Base-by-base conservation (phyloP, 1,140 invertebrate species). In the Macrobrachium rosenbergii region DNA sequence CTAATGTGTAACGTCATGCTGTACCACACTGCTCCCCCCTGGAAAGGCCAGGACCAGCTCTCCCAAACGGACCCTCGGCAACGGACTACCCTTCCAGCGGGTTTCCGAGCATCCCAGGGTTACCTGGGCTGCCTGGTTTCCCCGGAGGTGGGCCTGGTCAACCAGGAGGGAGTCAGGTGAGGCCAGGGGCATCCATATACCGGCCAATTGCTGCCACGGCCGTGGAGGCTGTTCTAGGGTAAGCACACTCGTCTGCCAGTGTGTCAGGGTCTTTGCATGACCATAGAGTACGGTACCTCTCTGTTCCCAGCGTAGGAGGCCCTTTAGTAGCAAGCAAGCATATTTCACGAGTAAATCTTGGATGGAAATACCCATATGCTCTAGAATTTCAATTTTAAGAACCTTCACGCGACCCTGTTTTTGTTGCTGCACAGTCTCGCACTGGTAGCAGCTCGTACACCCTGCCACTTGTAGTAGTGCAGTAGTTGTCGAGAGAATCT, bases 141-240 rank as follows among this genome's bases (percentile, higher is more conserved):
- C 77, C 78, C 19, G 69, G 84, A 21, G 78, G 84, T 23, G 63
- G 21, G 63, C 69, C 78, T 72, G 84, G 84, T 21, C 45, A 19
- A 19, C 67, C 64, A 62, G 77, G 67, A 8, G 67, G 67, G 78
- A 64, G 77, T 37, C 76, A 69, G 63, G 77, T 60, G 78, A 69
- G 52, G 21, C 37, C 78, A 62, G 77, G 23, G 43, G 78, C 78
- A 16, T 87, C 84, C 10, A 59, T 82, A 28, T 87, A 87, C 79
- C 77, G 78, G 63, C 63, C 78, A 45, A 87, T 87, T 52, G 84
- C 84, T 19, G 79, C 78, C 58, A 60, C 67, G 63, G 78, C 79
- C 14, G 84, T 87, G 69, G 78, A 87, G 28, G 77, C 84, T 45
- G 67, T 76, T 52, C 19, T 87, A 75, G 84, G 84, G 84, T 87